These are phyloP conservation scores for Drosophila kuntzei DNA, from an alignment of 2,888 invertebrate genomes.

Conservation along the genomic window DNA sequence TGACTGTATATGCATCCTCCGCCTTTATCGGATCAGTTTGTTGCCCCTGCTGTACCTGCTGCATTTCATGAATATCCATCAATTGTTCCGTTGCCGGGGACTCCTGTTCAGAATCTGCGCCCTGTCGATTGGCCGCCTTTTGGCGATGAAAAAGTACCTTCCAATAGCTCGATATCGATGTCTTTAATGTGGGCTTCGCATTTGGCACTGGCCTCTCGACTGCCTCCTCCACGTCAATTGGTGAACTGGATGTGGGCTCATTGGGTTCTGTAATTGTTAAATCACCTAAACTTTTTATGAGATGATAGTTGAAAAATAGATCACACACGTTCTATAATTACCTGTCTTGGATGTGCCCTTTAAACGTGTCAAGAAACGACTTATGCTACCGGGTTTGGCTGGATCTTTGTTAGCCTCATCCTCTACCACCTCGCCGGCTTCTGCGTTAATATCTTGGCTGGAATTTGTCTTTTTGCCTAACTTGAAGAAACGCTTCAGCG, in stretches of 20 bases:
- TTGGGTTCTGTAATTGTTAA: slow-evolving; percentile 16
- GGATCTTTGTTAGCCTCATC: slow-evolving; percentile 36
- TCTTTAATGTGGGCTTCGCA: slow-evolving; percentile 62
- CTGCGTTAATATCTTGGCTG: slow-evolving; percentile 17
- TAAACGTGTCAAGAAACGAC: slow-evolving; percentile 55
- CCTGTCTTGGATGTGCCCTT: slow-evolving; percentile 45
- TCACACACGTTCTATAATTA: not conserved
- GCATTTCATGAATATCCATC: slow-evolving; percentile 9
- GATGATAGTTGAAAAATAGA: not conserved
- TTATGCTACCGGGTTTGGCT: slow-evolving; percentile 33
- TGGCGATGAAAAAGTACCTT: slow-evolving; percentile 75
- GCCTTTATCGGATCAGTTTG: slow-evolving; percentile 6
- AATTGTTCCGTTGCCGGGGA: not conserved
- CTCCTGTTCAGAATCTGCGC: not conserved
- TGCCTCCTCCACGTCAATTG: not conserved
- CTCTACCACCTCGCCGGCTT: slow-evolving; percentile 12
- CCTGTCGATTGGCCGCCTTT: slow-evolving; percentile 38
- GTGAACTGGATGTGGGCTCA: slow-evolving; percentile 12
- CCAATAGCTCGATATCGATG: slow-evolving; percentile 80
- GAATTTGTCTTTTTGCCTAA: slow-evolving; percentile 52
- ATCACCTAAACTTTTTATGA: slow-evolving; percentile 2
- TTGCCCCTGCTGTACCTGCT: slow-evolving; percentile 37
- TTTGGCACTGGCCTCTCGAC: slow-evolving; percentile 31
- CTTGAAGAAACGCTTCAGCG: slow-evolving; percentile 81
- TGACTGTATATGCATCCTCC: slow-evolving; percentile 20